Base-by-base conservation (phyloP, 2,113 vertebrate genomes). In the Spizaetus ornatus region DNA sequence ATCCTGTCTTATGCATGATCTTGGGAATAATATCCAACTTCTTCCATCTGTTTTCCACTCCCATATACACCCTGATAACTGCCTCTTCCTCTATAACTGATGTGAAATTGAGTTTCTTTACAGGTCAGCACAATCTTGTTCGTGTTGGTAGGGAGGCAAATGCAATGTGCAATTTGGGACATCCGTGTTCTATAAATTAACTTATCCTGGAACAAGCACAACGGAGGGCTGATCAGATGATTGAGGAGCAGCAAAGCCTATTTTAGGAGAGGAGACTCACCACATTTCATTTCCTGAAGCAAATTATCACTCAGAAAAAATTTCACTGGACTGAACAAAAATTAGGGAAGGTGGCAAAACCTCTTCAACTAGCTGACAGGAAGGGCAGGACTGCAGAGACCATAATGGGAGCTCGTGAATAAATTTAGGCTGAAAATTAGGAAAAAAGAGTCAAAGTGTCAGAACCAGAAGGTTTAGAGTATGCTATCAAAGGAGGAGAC, bases 31-130 rank as follows among this genome's bases (percentile, higher is more conserved):
- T 50, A 87, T 27, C 78, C 78, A 95, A 50, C 42, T 62, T 89
- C n/a, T 93, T 55, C 86, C 82, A 85, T 65, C 91, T 95, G 73
- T 82, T 94, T 93, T 53, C 48, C 73, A 25, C 56, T 90, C 61
- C 50, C 43, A 16, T 47, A 7, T 18, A 58, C 25, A 65, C 65
- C 48, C 81, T 89, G 81, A 38, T 72, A 91, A 9, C 62, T 76
- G 43, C 20, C 22, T 86, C 25, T 76, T 73, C 55, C 52, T 80
- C 84, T 65, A 0, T n/a, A 93, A 21, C 62, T 53, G 62, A 59
- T 42, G 58, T 53, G 94, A 70, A 94, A 89, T 42, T 65, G 65
- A 45, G 62, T 82, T 92, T 87, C 77, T 82, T 72, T 85, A 61
- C 32, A 61, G 77, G 88, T 56, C 86, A 82, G 73, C 77, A 48